Evolutionary conservation across 2,113 vertebrate species (phyloP).

Genomic region (Spilogale gracilis): DNA sequence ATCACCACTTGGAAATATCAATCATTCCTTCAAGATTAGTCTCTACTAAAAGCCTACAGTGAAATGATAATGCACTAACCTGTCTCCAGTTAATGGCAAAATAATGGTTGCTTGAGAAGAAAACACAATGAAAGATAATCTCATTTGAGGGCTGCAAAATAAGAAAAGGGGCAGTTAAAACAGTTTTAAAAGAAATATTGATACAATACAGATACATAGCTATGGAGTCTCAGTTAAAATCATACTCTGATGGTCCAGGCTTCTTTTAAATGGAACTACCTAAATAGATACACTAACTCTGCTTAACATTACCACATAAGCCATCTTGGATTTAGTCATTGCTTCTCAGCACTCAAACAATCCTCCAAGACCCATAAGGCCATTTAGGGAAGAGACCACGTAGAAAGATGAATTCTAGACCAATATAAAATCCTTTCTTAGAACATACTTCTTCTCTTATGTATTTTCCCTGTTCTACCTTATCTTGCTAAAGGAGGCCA

Average conservation of each 20-base stretch:
- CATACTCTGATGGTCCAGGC: neutral
- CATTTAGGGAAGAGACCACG: slow-evolving; percentile 8
- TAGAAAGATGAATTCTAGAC: slow-evolving; percentile 19
- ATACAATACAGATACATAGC: slow-evolving; percentile 43
- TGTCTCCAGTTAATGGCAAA: slow-evolving; percentile 95
- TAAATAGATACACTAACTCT: slow-evolving; percentile 24
- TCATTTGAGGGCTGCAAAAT: slow-evolving; percentile 93
- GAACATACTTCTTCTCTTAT: neutral
- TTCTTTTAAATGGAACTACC: slow-evolving; percentile 54
- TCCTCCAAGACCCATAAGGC: neutral
- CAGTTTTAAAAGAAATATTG: slow-evolving; percentile 71
- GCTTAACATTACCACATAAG: neutral
- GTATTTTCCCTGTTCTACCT: neutral
- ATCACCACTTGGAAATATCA: slow-evolving; percentile 61
- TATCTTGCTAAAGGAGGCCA: neutral
- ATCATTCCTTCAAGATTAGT: slow-evolving; percentile 66
- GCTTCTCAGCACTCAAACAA: neutral
- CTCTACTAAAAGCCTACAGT: slow-evolving; percentile 63
- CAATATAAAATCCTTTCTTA: neutral
- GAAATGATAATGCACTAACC: slow-evolving; percentile 88
- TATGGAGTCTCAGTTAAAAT: slow-evolving; percentile 59
- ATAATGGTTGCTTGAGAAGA: slow-evolving; percentile 91
- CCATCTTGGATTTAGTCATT: neutral
- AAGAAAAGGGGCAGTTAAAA: slow-evolving; percentile 78
- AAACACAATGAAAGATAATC: slow-evolving; percentile 97